phyloP scores from a whole-genome alignment of 1,140 invertebrate species.

The Coptotermes formosanus region DNA sequence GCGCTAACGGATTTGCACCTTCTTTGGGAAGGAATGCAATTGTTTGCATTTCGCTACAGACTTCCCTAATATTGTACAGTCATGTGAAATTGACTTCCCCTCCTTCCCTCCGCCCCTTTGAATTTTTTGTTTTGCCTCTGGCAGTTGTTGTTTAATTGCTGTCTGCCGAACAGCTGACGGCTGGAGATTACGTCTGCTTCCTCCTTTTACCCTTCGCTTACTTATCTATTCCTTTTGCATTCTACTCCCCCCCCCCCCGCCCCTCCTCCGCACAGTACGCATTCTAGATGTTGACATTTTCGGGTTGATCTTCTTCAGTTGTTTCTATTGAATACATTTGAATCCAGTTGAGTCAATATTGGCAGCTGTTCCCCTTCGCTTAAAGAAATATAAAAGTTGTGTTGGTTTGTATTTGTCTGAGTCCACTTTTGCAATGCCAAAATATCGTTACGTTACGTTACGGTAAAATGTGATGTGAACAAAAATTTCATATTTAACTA shows the following conservation, averaged over 20 bases:
- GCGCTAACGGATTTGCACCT: too few species aligned
- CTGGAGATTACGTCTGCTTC: background rate
- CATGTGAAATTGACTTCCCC: background rate
- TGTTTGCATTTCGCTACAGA: too few species aligned
- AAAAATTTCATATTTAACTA: too few species aligned
- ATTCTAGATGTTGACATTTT: background rate
- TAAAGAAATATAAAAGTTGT: too few species aligned
- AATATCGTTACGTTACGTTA: too few species aligned
- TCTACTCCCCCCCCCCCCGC: background rate
- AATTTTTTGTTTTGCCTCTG: background rate
- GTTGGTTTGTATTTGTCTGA: too few species aligned
- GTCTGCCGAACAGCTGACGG: background rate
- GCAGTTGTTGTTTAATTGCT: background rate
- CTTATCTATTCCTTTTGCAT: background rate
- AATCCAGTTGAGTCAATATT: background rate
- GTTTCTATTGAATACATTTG: slow-evolving; percentile 28
- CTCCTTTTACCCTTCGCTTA: background rate
- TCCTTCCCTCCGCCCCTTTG: background rate
- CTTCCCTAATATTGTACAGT: too few species aligned
- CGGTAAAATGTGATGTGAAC: too few species aligned
- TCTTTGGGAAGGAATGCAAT: too few species aligned
- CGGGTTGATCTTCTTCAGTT: slow-evolving; percentile 24
- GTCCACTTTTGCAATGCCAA: too few species aligned
- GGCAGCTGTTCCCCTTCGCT: background rate
- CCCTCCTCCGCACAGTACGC: background rate